Evolutionary conservation across 2,797 vertebrate genomes (phyloP), one percentile per base, ranked within the genome.

Genomic region (Micropoecilia bifurca): DNA sequence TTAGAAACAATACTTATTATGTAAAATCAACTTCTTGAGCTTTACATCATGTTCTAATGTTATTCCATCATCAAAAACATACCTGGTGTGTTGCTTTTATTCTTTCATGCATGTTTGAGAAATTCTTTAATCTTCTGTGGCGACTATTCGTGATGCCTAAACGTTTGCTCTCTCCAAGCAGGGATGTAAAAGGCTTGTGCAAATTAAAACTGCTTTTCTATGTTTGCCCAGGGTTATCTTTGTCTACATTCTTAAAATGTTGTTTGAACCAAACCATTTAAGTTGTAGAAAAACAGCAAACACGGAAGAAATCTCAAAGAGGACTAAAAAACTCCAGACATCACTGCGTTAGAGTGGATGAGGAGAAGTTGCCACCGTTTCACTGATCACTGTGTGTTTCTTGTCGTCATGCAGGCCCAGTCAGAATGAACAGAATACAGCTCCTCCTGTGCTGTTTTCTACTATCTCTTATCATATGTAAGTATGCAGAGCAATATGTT

Each of bases 381-480:
- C n/a, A 76, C 47, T 53, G 20, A 25, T 47, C 71, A 7, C 53
- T 61, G 73, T 77, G 39, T 91, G 71, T 90, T 87, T 92, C 68
- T 87, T 14, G 75, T 45, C 25, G 74, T 45, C 71, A 73, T 82
- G 78, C 89, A 96, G 95, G 94, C 41, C 20, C 88, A 57, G 71
- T 94, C 80, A 92, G 93, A 86, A 82, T 86, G 73, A 92, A 79
- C 80, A 91, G 88, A 87, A 86, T 84, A 76, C 91, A 93, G 4
- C 78, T 95, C 28, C 46, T 93, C 82, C 78, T 95, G 82, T 90
- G 91, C 86, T 91, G 91, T 83, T 75, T 93, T 47, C 83, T 93
- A 46, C 85, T 96, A 69, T 86, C 74, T 71, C 89, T 95, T 81
- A 83, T 95, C 74, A 87, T 96, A 81, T 95, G 95, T 96, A 90